Base-by-base conservation (phyloP, 1,140 invertebrate genomes). In the Eciton burchellii region DNA sequence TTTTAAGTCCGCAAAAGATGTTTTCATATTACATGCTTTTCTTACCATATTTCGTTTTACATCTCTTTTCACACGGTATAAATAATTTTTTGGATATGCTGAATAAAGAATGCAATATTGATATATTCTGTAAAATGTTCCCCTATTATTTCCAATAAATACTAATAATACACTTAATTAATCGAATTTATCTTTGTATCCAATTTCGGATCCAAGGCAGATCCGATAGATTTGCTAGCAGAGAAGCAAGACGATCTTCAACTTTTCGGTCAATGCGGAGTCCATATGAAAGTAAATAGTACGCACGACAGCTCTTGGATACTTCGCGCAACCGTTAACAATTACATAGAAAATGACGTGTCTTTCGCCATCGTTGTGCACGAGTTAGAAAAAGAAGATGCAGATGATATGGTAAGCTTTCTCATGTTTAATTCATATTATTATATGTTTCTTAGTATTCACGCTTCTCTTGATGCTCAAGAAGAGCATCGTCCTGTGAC, bases 241-340 rank as follows among this genome's bases (percentile, higher is more conserved):
- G 57, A 60, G 14, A 43, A 59, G 0, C 65, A 11, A 11, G 19
- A 77, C n/a, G 41, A 65, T 26, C 79, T 81, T 24, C 11, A 77
- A 41, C 57, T 65, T 49, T 84, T 84, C 45, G 76, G 73, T 16
- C 56, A 82, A 24, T 90, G 89, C 35, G 89, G 88, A 12, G 83
- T 87, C 1, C 47, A 71, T 79, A 83, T 88, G 57, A 74, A 65
- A 56, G 57, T 85, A 9, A 72, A 86, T 54, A 24, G 26, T 14
- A 82, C 59, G 12, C 54, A n/a, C 47, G 0, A 43, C 14, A 73
- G 83, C 47, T 26, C 59, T 29, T 90, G 86, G 88, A 76, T 71
- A 57, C n/a, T 79, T 57, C 14, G 11, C 6, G 12, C 43, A 43
- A 0, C 16, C 3, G 16, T 68, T 41, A 59, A 59, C 8, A 5